Evolutionary conservation across 1,140 invertebrate genomes (phyloP).

Genomic region (Caligus rogercresseyi): DNA sequence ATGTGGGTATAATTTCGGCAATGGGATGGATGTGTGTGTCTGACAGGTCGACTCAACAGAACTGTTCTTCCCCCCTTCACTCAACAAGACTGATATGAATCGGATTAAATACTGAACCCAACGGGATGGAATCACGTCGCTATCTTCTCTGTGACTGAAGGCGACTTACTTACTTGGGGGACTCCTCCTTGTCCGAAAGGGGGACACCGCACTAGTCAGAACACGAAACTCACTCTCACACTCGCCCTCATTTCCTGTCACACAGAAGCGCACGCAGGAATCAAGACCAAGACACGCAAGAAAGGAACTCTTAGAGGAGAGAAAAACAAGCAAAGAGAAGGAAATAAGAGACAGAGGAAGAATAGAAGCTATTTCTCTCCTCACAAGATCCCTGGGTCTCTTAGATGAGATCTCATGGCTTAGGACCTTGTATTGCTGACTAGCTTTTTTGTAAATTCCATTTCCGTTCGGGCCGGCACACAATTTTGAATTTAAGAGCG

Average conservation of each 20-base stretch:
- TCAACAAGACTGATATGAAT: background rate
- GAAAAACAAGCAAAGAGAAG: too few relatives aligned
- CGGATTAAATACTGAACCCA: background rate
- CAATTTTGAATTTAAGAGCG: background rate
- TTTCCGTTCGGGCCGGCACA: background rate
- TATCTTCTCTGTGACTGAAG: background rate
- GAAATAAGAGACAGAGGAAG: too few relatives aligned
- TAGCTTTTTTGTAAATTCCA: background rate
- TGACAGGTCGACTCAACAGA: too few relatives aligned
- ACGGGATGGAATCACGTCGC: background rate
- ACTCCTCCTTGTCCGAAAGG: background rate
- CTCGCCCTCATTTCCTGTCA: background rate
- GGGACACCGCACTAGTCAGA: background rate
- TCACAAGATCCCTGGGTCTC: too few relatives aligned
- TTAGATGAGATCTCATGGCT: too few relatives aligned
- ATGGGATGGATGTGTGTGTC: too few relatives aligned
- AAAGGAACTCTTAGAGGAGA: too few relatives aligned
- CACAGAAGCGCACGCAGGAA: background rate
- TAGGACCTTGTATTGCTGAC: too few relatives aligned
- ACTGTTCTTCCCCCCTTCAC: background rate
- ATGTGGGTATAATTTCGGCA: too few relatives aligned
- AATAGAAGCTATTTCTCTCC: too few relatives aligned
- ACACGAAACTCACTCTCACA: background rate
- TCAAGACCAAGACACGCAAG: too few relatives aligned
- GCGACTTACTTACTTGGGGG: background rate